Percentiles rank a stretch among this genome's conserved stretches.
phyloP scores from a whole-genome alignment of 2,113 vertebrate species.

The Rattus rattus region DNA sequence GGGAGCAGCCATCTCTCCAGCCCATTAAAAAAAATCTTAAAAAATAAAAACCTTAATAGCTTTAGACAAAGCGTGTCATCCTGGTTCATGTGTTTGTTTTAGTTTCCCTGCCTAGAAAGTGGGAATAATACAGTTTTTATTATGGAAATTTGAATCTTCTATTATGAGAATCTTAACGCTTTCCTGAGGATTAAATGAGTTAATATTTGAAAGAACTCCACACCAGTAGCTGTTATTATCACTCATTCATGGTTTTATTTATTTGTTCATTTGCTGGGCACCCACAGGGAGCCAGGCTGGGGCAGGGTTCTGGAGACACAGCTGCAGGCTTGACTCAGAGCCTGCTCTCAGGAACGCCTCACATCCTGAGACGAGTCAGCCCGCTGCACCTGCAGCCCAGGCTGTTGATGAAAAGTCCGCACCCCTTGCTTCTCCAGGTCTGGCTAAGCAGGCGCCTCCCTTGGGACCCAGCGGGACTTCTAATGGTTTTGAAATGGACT shows the following conservation, averaged over 20 bases:
- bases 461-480: background rate
- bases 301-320: background rate
- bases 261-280: conserved; percentile 53
- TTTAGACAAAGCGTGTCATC: background rate
- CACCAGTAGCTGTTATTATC: background rate
- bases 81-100: background rate
- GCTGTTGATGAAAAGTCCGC: conserved; percentile 47
- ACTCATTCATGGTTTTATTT: conserved; percentile 55
- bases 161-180: conserved; percentile 13
- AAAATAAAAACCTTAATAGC: background rate
- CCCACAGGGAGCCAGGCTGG: background rate
- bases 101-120: background rate
- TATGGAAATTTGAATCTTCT: conserved; percentile 3
- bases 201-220: background rate
- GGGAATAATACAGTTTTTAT: conserved; percentile 47
- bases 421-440: background rate
- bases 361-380: background rate
- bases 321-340: conserved; percentile 35
- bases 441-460: background rate
- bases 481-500: background rate
- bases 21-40: background rate
- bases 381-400: background rate
- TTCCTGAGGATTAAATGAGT: conserved; percentile 20
- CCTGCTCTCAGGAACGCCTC: background rate
- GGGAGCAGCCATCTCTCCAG: too few relatives aligned